Base-by-base conservation (phyloP, 1,140 invertebrate species). In the Palaemon carinicauda region DNA sequence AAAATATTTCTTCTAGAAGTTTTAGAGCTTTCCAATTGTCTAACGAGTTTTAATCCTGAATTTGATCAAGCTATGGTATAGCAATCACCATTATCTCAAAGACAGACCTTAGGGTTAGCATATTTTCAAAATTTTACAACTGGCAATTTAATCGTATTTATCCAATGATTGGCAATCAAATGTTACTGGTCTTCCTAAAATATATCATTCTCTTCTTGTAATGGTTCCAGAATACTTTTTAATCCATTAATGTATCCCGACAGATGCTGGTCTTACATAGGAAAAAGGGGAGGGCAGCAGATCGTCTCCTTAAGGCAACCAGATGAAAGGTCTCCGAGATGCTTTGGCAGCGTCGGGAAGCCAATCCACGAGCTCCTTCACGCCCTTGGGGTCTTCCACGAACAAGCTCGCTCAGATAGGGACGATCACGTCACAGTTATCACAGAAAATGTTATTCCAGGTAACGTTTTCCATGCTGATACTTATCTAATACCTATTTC, bases 201-300 rank as follows among this genome's bases (percentile, higher is more conserved):
- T 9, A 1, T 78, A 21, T 15, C n/a, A 24, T 78, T 56, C 12
- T 71, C 24, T 21, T 24, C 14, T 74, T 41, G 41, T 12, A 41
- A 19, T 80, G 24, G 24, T 1, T 56, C 31, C 50, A 60, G 9
- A 21, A 1, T 41, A 50, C 19, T 31, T 15, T 60, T 5, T 41
- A 51, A 85, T 86, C 19, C 29, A 33, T 85, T 50, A 74, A 71
- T 56, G 52, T 73, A 77, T 89, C 9, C 60, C n/a, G n/a, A 91
- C 92, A 94, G 94, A 29, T 95, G 95, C 90, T 95, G 94, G 94
- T 95, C 94, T 0, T 95, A 92, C 90, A 93, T 95, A 7, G 94
- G 94, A 10, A 91, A 91, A 82, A 92, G 92, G 51, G 94, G 94
- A n/a, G 94, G 94, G 3, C 91, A 93, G 5, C 95, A 95, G 91